Percentiles rank a stretch among this genome's conserved stretches.
These are phyloP conservation scores for Trinorchestia longiramus DNA, from an alignment of 1,140 invertebrate species.

Conservation along the genomic window DNA sequence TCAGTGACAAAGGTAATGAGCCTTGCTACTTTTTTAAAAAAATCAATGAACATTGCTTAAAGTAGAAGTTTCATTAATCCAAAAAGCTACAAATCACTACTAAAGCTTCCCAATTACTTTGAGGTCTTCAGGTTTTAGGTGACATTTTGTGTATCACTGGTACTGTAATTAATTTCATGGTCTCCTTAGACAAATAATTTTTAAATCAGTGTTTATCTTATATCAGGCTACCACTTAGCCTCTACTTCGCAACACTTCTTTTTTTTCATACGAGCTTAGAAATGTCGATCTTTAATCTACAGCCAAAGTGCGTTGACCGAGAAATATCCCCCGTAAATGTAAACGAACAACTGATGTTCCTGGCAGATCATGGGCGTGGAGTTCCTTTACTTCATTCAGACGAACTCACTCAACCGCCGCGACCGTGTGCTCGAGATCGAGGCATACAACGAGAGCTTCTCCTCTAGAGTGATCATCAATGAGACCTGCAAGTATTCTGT, in stretches of 20 bases:
- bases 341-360: slow-evolving; percentile 56
- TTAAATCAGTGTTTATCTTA: background rate
- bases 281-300: background rate
- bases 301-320: background rate
- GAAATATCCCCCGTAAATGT: background rate
- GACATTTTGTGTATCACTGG: no score
- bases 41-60: no score
- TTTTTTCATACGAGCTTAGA: background rate
- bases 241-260: background rate
- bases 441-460: slow-evolving; percentile 94
- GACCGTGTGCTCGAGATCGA: slow-evolving; percentile 88
- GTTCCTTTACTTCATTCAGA: slow-evolving; percentile 92
- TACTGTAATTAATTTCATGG: no score
- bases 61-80: no score
- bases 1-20: no score
- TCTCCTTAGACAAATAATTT: no score
- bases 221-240: background rate
- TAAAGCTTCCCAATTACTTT: no score
- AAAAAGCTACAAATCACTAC: no score
- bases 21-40: no score
- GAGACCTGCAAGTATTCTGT: slow-evolving; percentile 95
- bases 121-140: no score
- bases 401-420: slow-evolving; percentile 86
- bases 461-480: slow-evolving; percentile 84
- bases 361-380: slow-evolving; percentile 93